A percentile compares a stretch with the other conserved stretches of the same genome.
Evolutionary conservation across 2,113 vertebrate genomes (phyloP).

Genomic region (Dryoscopus gambensis): DNA sequence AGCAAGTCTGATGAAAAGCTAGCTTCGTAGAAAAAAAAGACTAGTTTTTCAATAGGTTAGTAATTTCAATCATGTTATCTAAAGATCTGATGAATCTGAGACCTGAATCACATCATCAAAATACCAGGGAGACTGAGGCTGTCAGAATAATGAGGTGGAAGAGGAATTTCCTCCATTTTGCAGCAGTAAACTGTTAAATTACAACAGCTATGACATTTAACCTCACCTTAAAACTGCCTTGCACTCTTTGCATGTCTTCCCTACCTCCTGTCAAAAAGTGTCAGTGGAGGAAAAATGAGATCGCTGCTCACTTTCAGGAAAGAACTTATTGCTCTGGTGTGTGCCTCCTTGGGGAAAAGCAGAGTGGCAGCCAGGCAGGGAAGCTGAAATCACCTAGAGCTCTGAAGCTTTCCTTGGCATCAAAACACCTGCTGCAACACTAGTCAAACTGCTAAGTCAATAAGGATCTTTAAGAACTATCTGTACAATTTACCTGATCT

Average conservation of each 20-base stretch:
- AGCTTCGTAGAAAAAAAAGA: background rate
- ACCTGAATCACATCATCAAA: background rate
- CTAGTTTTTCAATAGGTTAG: background rate
- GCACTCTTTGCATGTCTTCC: background rate
- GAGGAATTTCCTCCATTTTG: background rate
- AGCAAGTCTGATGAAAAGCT: background rate
- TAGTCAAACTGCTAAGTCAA: background rate
- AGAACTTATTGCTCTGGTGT: background rate
- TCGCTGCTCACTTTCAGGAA: background rate
- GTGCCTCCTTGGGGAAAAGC: background rate
- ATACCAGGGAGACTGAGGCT: background rate
- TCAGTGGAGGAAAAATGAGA: background rate
- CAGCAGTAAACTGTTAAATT: background rate
- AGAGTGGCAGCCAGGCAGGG: background rate
- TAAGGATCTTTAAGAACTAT: background rate
- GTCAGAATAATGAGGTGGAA: background rate
- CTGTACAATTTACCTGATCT: background rate
- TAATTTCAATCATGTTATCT: background rate
- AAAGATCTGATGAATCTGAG: background rate
- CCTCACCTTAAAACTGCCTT: background rate
- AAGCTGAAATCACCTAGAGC: background rate
- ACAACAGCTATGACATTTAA: background rate
- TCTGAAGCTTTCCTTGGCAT: background rate
- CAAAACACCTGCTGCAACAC: background rate
- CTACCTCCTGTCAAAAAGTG: background rate